phyloP scores from a whole-genome alignment of 92 coral and sea anemone species.

The Isaurus tuberculatus region DNA sequence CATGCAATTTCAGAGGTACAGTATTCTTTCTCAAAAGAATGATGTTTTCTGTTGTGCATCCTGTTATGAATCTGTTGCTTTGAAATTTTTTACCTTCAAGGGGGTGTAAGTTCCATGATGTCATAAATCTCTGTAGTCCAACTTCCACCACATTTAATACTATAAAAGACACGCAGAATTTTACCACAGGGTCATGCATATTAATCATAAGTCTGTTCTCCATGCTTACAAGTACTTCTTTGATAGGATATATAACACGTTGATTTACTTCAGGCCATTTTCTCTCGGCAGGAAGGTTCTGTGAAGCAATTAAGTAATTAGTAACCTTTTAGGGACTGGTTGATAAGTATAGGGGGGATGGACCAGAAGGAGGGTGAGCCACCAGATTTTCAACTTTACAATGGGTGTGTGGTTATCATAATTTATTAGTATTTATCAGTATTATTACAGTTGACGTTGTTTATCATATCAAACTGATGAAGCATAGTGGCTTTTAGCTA shows the following conservation, averaged over 20 bases:
- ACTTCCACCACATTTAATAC: neutral
- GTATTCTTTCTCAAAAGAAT: neutral
- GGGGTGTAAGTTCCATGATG: constrained; percentile 8
- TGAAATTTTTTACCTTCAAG: constrained; percentile 16
- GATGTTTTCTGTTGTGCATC: neutral
- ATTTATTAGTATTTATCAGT: neutral
- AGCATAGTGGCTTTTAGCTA: neutral
- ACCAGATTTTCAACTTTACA: too few relatives aligned
- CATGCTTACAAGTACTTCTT: constrained; percentile 21
- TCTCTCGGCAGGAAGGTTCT: constrained; percentile 34
- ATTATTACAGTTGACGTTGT: neutral
- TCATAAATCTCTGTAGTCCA: constrained; percentile 9
- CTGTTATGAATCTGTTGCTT: neutral
- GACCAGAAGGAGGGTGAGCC: too few relatives aligned
- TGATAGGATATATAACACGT: constrained; percentile 11
- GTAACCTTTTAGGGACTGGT: neutral
- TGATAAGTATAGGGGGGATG: too few relatives aligned
- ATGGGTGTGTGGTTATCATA: too few relatives aligned
- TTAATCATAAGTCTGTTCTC: constrained; percentile 4
- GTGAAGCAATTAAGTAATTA: neutral
- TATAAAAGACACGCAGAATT: neutral
- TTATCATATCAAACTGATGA: neutral
- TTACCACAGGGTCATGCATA: constrained; percentile 11
- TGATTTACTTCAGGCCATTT: constrained; percentile 26
- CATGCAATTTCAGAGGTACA: neutral